phyloP scores from a whole-genome alignment of 2,797 vertebrate species.

The Rhinichthys osculus region DNA sequence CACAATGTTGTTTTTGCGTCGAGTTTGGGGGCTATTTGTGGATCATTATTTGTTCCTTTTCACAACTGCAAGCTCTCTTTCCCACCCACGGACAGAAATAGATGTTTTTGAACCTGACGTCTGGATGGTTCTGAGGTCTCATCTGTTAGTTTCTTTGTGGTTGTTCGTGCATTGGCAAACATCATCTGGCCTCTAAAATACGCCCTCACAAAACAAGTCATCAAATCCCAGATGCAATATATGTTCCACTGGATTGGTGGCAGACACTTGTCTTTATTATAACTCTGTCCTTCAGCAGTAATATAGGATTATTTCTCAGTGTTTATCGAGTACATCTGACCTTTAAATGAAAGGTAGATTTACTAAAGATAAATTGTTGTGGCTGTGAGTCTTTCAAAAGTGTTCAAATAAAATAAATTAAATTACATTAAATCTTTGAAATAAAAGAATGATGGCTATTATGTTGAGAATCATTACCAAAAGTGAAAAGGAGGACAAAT shows the following conservation, averaged over 20 bases:
- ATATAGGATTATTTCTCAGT: constrained; percentile 2
- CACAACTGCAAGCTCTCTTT: constrained; percentile 51
- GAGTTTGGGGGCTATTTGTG: constrained; percentile 46
- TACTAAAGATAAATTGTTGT: constrained; percentile 3
- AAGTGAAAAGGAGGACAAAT: neutral
- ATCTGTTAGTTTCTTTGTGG: constrained; percentile 57
- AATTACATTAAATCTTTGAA: neutral
- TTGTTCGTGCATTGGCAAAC: constrained; percentile 10
- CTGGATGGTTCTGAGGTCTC: constrained; percentile 44
- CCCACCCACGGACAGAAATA: constrained; percentile 67
- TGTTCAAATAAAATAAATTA: neutral
- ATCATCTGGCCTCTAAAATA: constrained; percentile 36
- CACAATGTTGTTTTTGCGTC: constrained; percentile 15
- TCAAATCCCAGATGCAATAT: constrained; percentile 24
- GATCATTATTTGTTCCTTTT: constrained; percentile 73
- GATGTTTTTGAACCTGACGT: constrained; percentile 63
- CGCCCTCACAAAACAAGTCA: constrained; percentile 33
- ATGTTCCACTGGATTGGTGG: constrained; percentile 20
- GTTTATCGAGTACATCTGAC: constrained; percentile 30
- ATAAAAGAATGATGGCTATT: neutral
- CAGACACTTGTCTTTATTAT: constrained; percentile 54
- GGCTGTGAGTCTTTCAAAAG: neutral
- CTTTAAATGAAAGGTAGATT: constrained; percentile 17
- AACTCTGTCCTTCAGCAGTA: constrained; percentile 5
- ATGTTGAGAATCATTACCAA: neutral